Base-by-base conservation (phyloP, 2,113 vertebrate genomes). In the Ranitomeya imitator region DNA sequence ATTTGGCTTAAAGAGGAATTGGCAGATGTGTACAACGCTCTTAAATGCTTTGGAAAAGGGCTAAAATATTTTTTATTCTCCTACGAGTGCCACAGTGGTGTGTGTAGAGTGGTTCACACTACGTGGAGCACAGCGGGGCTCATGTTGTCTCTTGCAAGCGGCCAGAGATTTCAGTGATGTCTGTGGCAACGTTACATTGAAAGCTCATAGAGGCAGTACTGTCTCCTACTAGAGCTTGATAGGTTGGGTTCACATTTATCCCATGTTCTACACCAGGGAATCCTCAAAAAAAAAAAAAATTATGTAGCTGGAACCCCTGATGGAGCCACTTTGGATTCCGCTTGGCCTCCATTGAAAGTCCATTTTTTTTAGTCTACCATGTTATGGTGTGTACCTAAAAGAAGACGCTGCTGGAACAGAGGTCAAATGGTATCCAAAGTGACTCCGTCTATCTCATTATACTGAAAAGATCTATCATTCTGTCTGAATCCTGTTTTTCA, bases 1-100 rank as follows among this genome's bases (percentile, higher is more conserved):
- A 63, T 83, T 88, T 88, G 79, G 79, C 69, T 63, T 74, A 16
- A 76, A 69, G 67, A 88, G 79, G 79, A 76, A 83, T 45, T 83
- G 86, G 79, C 79, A 81, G 79, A 81, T 81, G 37, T 67, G 81
- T 7, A 23, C 12, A 3, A 2, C 23, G 67, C 54, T 76, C 57
- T 73, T 77, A 63, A 80, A 71, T 23, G 69, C 57, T 83, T 26
- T 54, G 65, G 26, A 73, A 52, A 59, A 51, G 45, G 23, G 26
- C 23, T 60, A 54, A 74, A 76, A 45, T 69, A 76, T 76, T 74
- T 31, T 74, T 59, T 76, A 51, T 52, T 51, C 45, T 76, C 73
- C 21, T 59, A 31, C 60, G 18, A 73, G 79, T 37, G 23, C 79
- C n/a, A 60, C 31, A 37, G 23, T 21, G 54, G 23, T 19, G 57